A percentile compares a stretch with the other conserved stretches of the same genome.
These are phyloP conservation scores for Sisor rabdophorus DNA, from an alignment of 2,113 vertebrate genomes.

Conservation along the genomic window DNA sequence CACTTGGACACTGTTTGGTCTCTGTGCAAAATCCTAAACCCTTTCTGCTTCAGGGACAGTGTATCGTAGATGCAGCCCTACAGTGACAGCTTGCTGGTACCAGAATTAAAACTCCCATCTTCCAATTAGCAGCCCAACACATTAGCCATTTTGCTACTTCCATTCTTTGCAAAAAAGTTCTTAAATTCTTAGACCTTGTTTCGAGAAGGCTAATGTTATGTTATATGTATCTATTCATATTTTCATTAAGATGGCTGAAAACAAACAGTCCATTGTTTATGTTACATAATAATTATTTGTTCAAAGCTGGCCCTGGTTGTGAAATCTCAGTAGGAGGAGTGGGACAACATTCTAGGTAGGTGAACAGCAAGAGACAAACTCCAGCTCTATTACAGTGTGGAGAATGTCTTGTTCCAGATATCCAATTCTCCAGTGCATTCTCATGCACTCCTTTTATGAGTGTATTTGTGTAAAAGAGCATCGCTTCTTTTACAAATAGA, in stretches of 20 bases:
- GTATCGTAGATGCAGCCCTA: no score
- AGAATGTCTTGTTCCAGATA: not conserved
- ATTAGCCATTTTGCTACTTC: no score
- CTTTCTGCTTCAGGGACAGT: no score
- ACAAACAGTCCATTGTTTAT: not conserved
- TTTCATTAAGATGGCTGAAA: not conserved
- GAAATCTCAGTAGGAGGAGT: conserved; percentile 13
- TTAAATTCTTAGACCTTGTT: no score
- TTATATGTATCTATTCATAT: no score
- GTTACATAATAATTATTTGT: not conserved
- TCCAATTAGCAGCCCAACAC: no score
- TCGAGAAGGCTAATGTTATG: no score
- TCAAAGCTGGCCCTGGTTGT: not conserved
- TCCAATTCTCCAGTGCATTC: not conserved
- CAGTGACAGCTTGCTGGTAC: no score
- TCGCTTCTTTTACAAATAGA: not conserved
- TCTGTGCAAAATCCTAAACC: no score
- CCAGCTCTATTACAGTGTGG: not conserved
- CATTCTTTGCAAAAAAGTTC: no score
- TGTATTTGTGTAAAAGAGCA: not conserved
- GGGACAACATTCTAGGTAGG: not conserved
- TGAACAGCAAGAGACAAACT: not conserved
- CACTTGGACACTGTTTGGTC: no score
- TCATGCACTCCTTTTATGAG: not conserved
- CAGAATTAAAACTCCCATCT: no score